Base-by-base conservation (phyloP, 1,140 invertebrate genomes). In the Cyrtorhinus lividipennis region DNA sequence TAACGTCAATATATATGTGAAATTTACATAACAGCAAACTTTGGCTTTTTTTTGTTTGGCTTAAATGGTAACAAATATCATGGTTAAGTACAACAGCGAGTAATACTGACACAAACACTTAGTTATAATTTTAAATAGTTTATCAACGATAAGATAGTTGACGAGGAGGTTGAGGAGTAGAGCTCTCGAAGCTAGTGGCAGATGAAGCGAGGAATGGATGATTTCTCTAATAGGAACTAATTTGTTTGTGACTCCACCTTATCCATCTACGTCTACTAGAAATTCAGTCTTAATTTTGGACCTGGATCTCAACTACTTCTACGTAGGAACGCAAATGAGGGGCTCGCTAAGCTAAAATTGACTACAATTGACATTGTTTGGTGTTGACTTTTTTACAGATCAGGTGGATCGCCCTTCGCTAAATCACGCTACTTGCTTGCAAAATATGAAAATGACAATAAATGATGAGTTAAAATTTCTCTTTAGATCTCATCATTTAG, bases 281-380 rank as follows among this genome's bases (percentile, higher is more conserved):
- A 59, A 59, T 27, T 59, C 58, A 59, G 58, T 59, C 58, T 59
- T 59, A 18, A 30, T 30, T 22, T 59, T 59, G 58, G 58, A 59
- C 24, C 24, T n/a, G 27, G 48, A 53, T 53, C 48, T 53, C 48
- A 10, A 53, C 48, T 53, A 53, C 48, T 12, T 15, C 48, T 53
- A 53, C 48, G 8, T 10, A 53, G 48, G 48, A 53, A 53, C 48
- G 48, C 48, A 53, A 22, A 10, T 5, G 48, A 12, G 48, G 48
- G 20, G 10, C 38, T 44, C 48, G 48, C 48, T 53, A 53, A 53
- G 10, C 20, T 53, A 53, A 5, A 53, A 53, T 53, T 53, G 48
- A 53, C 48, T 53, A 53, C 48, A 53, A 53, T 53, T 53, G 48
- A 53, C 48, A 22, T 53, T 53, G 10, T 53, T 53, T 53, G 48